These are phyloP conservation scores for Marmota monax DNA, from an alignment of 2,113 vertebrate species.

Conservation along the genomic window DNA sequence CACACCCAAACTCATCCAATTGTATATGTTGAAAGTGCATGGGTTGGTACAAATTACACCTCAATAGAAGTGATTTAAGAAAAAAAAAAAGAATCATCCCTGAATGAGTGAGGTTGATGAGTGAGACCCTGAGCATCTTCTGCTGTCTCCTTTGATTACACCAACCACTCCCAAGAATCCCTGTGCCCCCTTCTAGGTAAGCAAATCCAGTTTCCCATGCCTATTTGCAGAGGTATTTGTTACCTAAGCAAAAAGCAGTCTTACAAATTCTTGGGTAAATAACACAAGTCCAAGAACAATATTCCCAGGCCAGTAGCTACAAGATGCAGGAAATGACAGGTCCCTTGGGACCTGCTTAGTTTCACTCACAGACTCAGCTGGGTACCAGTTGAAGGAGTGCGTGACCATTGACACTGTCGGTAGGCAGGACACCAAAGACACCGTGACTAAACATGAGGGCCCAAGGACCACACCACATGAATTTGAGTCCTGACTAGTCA, in stretches of 20 bases:
- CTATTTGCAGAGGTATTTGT: constrained; percentile 73
- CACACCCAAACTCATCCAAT: not conserved
- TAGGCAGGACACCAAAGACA: not conserved
- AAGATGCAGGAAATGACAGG: not conserved
- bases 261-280: constrained; percentile 74
- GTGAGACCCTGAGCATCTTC: not conserved
- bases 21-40: not conserved
- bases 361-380: not conserved
- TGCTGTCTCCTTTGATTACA: not conserved
- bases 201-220: constrained; percentile 48
- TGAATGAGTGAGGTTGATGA: not conserved
- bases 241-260: constrained; percentile 68
- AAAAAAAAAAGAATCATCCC: not conserved
- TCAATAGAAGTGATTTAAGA: not conserved
- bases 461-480: not conserved
- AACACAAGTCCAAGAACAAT: constrained; percentile 59
- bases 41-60: not conserved
- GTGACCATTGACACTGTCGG: not conserved
- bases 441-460: not conserved
- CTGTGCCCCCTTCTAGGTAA: not conserved
- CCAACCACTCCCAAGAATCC: not conserved
- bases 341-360: not conserved
- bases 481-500: not conserved
- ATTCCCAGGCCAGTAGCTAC: not conserved
- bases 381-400: not conserved